Conservation (phyloP, 2,888 invertebrate species). For the Altica lythri region DNA sequence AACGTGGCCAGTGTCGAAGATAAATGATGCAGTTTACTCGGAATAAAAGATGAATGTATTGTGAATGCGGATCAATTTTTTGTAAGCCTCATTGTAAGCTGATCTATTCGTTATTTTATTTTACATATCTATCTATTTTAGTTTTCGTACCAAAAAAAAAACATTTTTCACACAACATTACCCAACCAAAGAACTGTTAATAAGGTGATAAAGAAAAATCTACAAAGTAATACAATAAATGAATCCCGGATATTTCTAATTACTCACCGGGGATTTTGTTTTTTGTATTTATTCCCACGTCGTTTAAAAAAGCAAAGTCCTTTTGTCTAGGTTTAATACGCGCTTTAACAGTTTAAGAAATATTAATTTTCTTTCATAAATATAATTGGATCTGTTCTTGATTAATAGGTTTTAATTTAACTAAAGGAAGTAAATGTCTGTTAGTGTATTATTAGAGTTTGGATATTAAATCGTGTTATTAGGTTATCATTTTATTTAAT, state of each 20-base stretch:
- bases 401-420: too few relatives aligned
- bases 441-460: too few relatives aligned
- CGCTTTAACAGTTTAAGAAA: conserved; percentile 22
- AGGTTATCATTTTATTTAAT: too few relatives aligned
- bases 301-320: too few relatives aligned
- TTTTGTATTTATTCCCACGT: conserved; percentile 16
- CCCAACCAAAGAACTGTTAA: conserved; percentile 18
- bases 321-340: conserved; percentile 20
- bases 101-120: too few relatives aligned
- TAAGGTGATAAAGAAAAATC: conserved; percentile 17
- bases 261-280: conserved; percentile 22
- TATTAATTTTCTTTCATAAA: conserved; percentile 20
- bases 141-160: too few relatives aligned
- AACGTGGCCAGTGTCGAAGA: conserved; percentile 34
- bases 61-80: conserved; percentile 10
- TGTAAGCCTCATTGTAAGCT: conserved; percentile 1
- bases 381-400: too few relatives aligned
- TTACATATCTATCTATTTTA: too few relatives aligned
- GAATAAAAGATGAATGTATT: conserved; percentile 21
- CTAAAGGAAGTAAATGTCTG: too few relatives aligned
- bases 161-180: too few relatives aligned
- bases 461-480: too few relatives aligned
- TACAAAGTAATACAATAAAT: too few relatives aligned
- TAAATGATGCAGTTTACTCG: conserved; percentile 32
- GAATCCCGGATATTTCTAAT: conserved; percentile 26